Base-by-base conservation (phyloP, 1,140 invertebrate genomes). In the Berghia stephanieae region DNA sequence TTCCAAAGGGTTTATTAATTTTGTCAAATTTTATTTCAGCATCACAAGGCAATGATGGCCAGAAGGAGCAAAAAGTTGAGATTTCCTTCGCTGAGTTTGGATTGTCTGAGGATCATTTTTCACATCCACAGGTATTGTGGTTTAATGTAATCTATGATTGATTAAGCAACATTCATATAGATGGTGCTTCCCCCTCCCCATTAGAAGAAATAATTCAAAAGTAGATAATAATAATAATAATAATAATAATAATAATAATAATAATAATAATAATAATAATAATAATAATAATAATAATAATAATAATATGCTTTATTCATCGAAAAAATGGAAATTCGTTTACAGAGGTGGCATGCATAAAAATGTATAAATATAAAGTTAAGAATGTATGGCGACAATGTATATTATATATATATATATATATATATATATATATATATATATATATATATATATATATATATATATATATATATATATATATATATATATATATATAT, bases 81-180 rank as follows among this genome's bases (percentile, higher is more conserved):
- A 78, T 88, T 5, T 86, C 85, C 8, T 86, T 87, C 85, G 86
- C 86, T 77, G 89, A 89, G 72, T 81, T 90, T 13, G 88, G 89
- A 16, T 77, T 90, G 8, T 82, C 87, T 31, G 89, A 90, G 80
- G 88, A 90, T 75, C 87, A 90, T 79, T 90, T 89, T 81, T 88
- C 89, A 27, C 86, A 86, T 36, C 88, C 89, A 36, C 87, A 89
- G 82, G 89, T 89, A 78, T 71, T 80, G 24, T 40, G 36, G 69
- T 44, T 44, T 42, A 4, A 2, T 43, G 21, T 21, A 27, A 27
- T 40, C 2, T 16, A 27, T 63, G 4, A 63, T 63, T 63, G 1
- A 27, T 63, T 63, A n/a, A n/a, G n/a, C 27, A 16, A 27, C 34
- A 27, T 63, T n/a, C 4, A 2, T 27, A 16, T 63, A 63, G 16